Base-by-base conservation (phyloP, 2,888 invertebrate genomes). In the Caenorhabditis sp. region DNA sequence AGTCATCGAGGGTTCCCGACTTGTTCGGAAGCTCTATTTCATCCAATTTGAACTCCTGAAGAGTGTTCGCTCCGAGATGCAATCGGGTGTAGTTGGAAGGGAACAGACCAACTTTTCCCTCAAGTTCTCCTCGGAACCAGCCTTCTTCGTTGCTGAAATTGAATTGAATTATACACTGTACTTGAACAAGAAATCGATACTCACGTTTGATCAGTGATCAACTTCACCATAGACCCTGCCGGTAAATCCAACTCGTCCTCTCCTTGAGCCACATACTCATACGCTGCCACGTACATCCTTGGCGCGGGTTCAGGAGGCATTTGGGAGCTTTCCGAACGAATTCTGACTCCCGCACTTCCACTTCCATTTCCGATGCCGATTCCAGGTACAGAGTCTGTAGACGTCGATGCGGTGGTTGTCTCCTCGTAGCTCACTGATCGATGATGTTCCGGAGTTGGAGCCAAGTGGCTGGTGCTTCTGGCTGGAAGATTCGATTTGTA, bases 221-320 rank as follows among this genome's bases (percentile, higher is more conserved):
- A 47, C 26, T 47, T 64, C 11, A 88, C 80, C n/a, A 86, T 80
- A 0, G 88, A 85, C 15, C 89, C 89, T 2, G 85, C 65, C 22
- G 85, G 80, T 8, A 89, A 55, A 13, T 80, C 77, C 40, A 89
- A 50, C 53, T 89, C 89, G 64, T 89, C 89, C 1, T 87, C 79
- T n/a, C 80, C 65, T 22, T 71, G 60, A 6, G 89, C 87, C 20
- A 60, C 32, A 55, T 89, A 89, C 51, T 89, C 89, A 58, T 77
- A 85, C 13, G 77, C 71, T n/a, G 56, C 61, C 35, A 81, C 64
- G 61, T 80, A 81, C 28, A 50, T 67, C 76, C 74, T 56, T 28
- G 62, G 56, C 2, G 58, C 50, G 2, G 62, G 64, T 3, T 68
- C 67, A 20, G 24, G 24, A 4, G 68, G 62, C 8, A 77, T 56